Conservation (phyloP, 2,113 vertebrate species). For the Dromiciops gliroides region DNA sequence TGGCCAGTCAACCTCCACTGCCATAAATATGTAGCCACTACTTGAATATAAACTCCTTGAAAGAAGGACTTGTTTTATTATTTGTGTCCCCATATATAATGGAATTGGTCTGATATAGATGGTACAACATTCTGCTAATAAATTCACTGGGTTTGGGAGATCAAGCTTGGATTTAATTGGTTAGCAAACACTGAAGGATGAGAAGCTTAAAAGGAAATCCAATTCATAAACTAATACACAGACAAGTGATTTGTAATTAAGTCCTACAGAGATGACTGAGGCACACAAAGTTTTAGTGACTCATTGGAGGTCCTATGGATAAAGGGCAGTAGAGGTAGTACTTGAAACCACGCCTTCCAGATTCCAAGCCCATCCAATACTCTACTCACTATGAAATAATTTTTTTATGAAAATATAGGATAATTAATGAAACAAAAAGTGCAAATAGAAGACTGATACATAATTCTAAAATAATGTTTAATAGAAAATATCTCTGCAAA, state of each 20-base stretch:
- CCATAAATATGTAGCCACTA: not conserved
- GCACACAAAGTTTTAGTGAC: not conserved
- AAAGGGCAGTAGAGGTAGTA: not conserved
- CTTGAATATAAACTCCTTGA: not conserved
- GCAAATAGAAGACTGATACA: not conserved
- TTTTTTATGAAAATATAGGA: not conserved
- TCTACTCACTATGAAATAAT: not conserved
- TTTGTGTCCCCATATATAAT: not conserved
- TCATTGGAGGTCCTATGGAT: not conserved
- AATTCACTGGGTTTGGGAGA: not conserved
- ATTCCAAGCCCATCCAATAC: not conserved
- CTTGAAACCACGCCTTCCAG: not conserved
- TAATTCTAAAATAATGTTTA: not conserved
- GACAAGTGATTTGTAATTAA: not conserved
- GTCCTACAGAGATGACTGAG: not conserved
- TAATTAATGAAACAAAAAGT: conserved; percentile 18
- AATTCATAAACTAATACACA: not conserved
- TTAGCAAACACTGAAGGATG: not conserved
- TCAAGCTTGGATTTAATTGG: not conserved
- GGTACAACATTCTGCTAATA: not conserved
- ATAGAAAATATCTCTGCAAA: not conserved
- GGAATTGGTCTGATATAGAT: not conserved
- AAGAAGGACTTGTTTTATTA: not conserved
- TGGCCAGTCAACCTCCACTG: conserved; percentile 16
- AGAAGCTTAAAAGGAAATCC: not conserved